These are phyloP conservation scores for Adelosebastes latens DNA, from an alignment of 2,797 vertebrate species.

Conservation along the genomic window DNA sequence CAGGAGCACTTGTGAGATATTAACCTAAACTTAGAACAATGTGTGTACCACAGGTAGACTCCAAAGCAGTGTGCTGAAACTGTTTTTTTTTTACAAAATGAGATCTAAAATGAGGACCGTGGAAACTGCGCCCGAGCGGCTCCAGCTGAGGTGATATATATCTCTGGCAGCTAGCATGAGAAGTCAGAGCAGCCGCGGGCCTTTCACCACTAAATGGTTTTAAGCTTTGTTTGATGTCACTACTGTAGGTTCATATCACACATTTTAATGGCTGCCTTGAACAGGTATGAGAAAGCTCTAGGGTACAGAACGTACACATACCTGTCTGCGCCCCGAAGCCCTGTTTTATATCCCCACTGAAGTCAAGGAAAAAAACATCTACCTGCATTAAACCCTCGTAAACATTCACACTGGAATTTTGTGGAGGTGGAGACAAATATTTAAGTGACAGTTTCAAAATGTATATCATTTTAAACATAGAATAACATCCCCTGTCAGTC, in stretches of 20 bases:
- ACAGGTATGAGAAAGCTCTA: conserved; percentile 39
- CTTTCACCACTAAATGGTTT: conserved; percentile 69
- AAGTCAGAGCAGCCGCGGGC: conserved; percentile 40
- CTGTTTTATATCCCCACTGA: conserved; percentile 19
- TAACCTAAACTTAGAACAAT: conserved; percentile 1
- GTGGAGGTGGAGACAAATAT: conserved; percentile 29
- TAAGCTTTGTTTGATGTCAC: conserved; percentile 63
- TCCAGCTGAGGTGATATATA: conserved; percentile 52
- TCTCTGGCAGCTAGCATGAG: conserved; percentile 57
- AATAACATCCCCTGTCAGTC: conserved; percentile 1
- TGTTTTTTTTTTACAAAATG: conserved; percentile 5
- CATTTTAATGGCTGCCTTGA: conserved; percentile 49
- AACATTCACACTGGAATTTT: conserved; percentile 37
- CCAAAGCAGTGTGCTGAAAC: not conserved
- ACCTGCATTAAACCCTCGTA: not conserved
- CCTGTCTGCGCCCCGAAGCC: conserved; percentile 8
- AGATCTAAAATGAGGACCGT: conserved; percentile 9
- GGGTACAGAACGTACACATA: conserved; percentile 54
- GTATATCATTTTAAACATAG: conserved; percentile 26
- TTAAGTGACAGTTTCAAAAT: conserved; percentile 36
- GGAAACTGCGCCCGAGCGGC: not conserved
- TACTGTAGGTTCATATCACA: conserved; percentile 26
- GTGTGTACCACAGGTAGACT: not conserved
- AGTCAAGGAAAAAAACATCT: conserved; percentile 1
- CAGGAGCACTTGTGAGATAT: conserved; percentile 3